These are phyloP conservation scores for Ericerus pela DNA, from an alignment of 1,140 invertebrate genomes.

Conservation along the genomic window DNA sequence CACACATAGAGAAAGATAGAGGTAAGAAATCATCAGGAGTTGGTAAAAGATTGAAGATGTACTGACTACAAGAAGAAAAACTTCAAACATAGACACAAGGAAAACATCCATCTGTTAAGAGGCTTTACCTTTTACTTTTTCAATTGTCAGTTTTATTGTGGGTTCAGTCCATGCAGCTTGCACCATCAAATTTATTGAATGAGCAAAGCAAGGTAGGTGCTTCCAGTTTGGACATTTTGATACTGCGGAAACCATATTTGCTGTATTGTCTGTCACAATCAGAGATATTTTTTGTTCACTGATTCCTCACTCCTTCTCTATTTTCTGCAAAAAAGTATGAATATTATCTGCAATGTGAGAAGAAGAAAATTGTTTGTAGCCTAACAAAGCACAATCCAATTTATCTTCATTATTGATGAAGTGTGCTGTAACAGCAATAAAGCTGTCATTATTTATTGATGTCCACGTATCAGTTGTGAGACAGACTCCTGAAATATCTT, in stretches of 20 bases:
- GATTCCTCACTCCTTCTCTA: slow-evolving; percentile 20
- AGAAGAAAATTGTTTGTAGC: slow-evolving; percentile 15
- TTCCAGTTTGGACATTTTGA: neutral
- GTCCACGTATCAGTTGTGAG: slow-evolving; percentile 24
- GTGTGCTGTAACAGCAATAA: slow-evolving; percentile 22
- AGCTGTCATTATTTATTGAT: slow-evolving; percentile 19
- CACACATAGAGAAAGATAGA: too few relatives aligned
- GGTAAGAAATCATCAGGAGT: too few relatives aligned
- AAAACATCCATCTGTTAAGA: too few relatives aligned
- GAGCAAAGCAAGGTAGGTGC: slow-evolving; percentile 15
- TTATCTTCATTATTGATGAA: slow-evolving; percentile 19
- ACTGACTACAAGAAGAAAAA: too few relatives aligned
- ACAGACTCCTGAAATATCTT: slow-evolving; percentile 14
- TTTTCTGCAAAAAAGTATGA: slow-evolving; percentile 18
- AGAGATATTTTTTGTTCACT: slow-evolving; percentile 16
- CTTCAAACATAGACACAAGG: too few relatives aligned
- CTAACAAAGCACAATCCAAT: slow-evolving; percentile 18
- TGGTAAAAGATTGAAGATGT: too few relatives aligned
- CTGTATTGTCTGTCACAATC: slow-evolving; percentile 16
- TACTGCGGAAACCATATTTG: slow-evolving; percentile 20
- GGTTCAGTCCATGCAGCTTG: too few relatives aligned
- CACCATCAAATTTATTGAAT: too few relatives aligned
- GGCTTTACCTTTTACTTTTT: too few relatives aligned
- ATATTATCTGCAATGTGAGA: slow-evolving; percentile 15
- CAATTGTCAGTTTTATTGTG: slow-evolving; percentile 5